phyloP scores from a whole-genome alignment of 2,113 vertebrate genomes.

The Probosciger aterrimus region DNA sequence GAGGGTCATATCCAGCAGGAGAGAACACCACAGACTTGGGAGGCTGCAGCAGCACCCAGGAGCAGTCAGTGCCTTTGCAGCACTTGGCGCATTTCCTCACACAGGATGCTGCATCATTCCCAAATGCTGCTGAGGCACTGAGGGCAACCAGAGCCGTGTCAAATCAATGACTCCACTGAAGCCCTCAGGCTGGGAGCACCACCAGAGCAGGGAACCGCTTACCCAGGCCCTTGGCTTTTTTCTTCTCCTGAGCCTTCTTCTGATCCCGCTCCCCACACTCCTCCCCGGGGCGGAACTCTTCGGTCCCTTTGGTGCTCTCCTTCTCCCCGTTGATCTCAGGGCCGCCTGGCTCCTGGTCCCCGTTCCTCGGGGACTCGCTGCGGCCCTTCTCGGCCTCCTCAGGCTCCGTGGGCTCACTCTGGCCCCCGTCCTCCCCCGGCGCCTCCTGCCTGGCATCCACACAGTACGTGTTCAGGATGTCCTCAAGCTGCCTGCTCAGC shows the following conservation, averaged over 20 bases:
- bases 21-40: fast-evolving
- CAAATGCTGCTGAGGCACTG: background rate
- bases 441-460: constrained; percentile 77
- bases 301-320: constrained; percentile 69
- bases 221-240: constrained; percentile 94
- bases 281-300: constrained; percentile 75
- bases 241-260: constrained; percentile 90
- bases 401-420: constrained; percentile 67
- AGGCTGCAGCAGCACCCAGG: background rate
- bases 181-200: fast-evolving
- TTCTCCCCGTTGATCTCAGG: constrained; percentile 86
- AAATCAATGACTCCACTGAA: fast-evolving
- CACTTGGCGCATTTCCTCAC: background rate
- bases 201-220: background rate
- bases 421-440: constrained; percentile 66
- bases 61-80: background rate
- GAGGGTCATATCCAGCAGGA: background rate
- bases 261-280: constrained; percentile 80
- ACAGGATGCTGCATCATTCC: fast-evolving
- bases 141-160: fast-evolving
- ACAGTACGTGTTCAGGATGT: constrained; percentile 94
- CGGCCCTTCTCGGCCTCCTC: constrained; percentile 74
- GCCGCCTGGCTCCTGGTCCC: constrained; percentile 76
- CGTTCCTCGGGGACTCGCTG: constrained; percentile 74
- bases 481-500: constrained; percentile 92